Evolutionary conservation across 2,113 vertebrate genomes (phyloP), one percentile per base, ranked within the genome.

Genomic region (Danionella cerebrum): DNA sequence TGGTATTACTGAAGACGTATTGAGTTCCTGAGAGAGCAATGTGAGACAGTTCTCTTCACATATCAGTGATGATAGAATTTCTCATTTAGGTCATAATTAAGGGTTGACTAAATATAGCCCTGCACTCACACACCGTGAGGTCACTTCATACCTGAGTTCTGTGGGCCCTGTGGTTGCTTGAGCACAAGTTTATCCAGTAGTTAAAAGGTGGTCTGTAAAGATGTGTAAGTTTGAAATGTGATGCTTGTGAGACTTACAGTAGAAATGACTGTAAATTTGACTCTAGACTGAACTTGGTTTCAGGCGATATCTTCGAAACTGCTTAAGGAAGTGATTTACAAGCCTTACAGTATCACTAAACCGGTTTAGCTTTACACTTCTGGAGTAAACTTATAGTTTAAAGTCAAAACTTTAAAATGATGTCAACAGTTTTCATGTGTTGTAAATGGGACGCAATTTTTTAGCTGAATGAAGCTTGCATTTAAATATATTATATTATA

Each of bases 21-120:
- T n/a, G 24, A 42, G 19, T 8, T 13, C 19, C 16, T 21, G 11
- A 65, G 65, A 42, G 38, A 50, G 39, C 41, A 14, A 16, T 38
- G 7, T 7, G 39, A 5, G 66, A 31, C 11, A 27, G 52, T 53
- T 62, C 55, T 53, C 10, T 60, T 41, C 39, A 21, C 62, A 66
- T 38, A 6, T 54, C 45, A 36, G 25, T 25, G 62, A 21, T 33
- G 54, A 70, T 13, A 53, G 39, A 18, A 19, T 18, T 42, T 60
- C 45, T 45, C 53, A 66, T 45, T 62, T 51, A 16, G 44, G 52
- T 21, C 57, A 47, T 74, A 38, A 59, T 65, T 70, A 65, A 59
- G 22, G 21, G 53, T 25, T 38, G 42, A 54, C 35, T 74, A 65
- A 52, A 41, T 70, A 53, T 59, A 65, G 66, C 9, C 22, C 8